A percentile compares a stretch with the other conserved stretches of the same genome.
Conservation (phyloP, 2,888 invertebrate genomes). For the Chydorus sphaericus region DNA sequence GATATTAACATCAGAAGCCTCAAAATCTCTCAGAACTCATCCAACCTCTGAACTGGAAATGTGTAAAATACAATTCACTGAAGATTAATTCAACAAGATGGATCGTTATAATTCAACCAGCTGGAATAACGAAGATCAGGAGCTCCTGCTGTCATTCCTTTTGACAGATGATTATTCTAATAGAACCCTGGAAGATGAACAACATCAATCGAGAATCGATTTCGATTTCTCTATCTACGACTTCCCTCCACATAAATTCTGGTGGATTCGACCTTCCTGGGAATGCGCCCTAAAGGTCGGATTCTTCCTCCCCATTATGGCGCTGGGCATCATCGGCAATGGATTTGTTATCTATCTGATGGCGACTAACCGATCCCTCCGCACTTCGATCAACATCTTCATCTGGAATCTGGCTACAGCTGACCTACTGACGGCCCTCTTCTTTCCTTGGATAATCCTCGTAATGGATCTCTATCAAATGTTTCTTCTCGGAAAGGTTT, state of each 20-base stretch:
- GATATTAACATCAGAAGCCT: too few relatives aligned
- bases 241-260: slow-evolving; percentile 45
- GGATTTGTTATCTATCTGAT: slow-evolving; percentile 47
- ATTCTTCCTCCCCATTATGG: slow-evolving; percentile 43
- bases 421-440: slow-evolving; percentile 46
- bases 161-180: too few relatives aligned
- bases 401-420: slow-evolving; percentile 59
- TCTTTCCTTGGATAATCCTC: slow-evolving; percentile 63
- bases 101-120: too few relatives aligned
- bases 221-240: slow-evolving; percentile 11
- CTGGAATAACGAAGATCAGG: too few relatives aligned
- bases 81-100: too few relatives aligned
- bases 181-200: too few relatives aligned
- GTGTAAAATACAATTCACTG: too few relatives aligned
- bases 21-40: too few relatives aligned
- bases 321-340: slow-evolving; percentile 52
- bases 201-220: too few relatives aligned
- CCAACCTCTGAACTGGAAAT: too few relatives aligned
- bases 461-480: slow-evolving; percentile 61
- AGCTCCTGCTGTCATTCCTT: too few relatives aligned
- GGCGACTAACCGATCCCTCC: slow-evolving; percentile 42
- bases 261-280: slow-evolving; percentile 42
- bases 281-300: slow-evolving; percentile 46
- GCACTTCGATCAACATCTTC: slow-evolving; percentile 53
- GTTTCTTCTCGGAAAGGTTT: slow-evolving; percentile 45